phyloP scores from a whole-genome alignment of 92 coral and sea anemone genomes.

The Umimayanthus kanabou region DNA sequence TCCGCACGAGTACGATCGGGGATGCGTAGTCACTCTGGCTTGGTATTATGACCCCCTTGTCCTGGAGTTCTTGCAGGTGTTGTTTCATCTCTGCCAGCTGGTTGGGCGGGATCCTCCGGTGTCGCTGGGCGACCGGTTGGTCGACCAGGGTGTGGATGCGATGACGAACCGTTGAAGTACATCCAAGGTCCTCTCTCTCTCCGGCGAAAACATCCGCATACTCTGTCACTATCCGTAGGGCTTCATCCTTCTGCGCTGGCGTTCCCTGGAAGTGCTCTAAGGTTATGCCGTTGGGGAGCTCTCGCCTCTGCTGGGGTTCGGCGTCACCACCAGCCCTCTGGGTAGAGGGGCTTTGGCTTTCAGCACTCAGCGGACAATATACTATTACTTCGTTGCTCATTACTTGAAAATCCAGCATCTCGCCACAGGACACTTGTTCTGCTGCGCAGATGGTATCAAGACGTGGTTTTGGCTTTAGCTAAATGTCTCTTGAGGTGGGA shows the following conservation, averaged over 20 bases:
- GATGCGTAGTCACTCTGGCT: slow-evolving; percentile 62
- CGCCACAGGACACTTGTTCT: slow-evolving; percentile 28
- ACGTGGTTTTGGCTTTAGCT: slow-evolving; percentile 56
- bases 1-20: slow-evolving; percentile 61
- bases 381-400: slow-evolving; percentile 58
- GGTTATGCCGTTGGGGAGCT: slow-evolving; percentile 38
- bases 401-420: slow-evolving; percentile 48
- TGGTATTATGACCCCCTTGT: slow-evolving; percentile 45
- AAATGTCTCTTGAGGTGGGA: slow-evolving; percentile 48
- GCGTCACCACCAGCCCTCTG: slow-evolving; percentile 33
- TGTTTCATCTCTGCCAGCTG: slow-evolving; percentile 58
- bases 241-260: slow-evolving; percentile 43
- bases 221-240: slow-evolving; percentile 40
- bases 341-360: slow-evolving; percentile 46
- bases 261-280: slow-evolving; percentile 60
- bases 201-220: slow-evolving; percentile 55
- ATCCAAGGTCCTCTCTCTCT: slow-evolving; percentile 44
- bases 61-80: slow-evolving; percentile 53
- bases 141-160: slow-evolving; percentile 48
- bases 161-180: slow-evolving; percentile 48
- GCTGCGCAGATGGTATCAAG: slow-evolving; percentile 49
- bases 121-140: slow-evolving; percentile 51
- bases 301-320: slow-evolving; percentile 31
- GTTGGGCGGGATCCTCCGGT: slow-evolving; percentile 55
- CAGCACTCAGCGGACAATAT: slow-evolving; percentile 51